A percentile compares a stretch with the other conserved stretches of the same genome.
These are phyloP conservation scores for Shargacucullia verbasci DNA, from an alignment of 2,888 invertebrate genomes.

Conservation along the genomic window DNA sequence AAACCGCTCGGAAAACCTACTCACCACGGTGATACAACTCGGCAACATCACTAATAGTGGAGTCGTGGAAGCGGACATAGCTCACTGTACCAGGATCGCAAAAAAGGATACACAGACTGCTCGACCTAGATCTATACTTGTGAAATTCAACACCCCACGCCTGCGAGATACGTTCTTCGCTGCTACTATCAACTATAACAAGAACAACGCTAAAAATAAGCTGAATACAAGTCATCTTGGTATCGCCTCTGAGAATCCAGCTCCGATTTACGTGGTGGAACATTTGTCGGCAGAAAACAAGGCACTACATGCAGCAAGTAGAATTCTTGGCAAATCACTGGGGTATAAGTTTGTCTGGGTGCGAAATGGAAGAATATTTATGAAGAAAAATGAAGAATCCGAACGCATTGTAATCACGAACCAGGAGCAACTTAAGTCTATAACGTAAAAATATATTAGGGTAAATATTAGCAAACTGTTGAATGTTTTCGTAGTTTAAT, in stretches of 20 bases:
- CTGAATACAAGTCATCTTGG: slow-evolving; percentile 5
- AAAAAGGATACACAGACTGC: slow-evolving; percentile 3
- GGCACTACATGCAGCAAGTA: slow-evolving; percentile 7
- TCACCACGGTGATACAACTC: not conserved
- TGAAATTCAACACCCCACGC: slow-evolving; percentile 9
- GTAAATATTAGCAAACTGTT: not conserved
- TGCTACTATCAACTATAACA: slow-evolving; percentile 3
- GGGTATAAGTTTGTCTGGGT: slow-evolving; percentile 32
- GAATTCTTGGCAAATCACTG: slow-evolving; percentile 13
- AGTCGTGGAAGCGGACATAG: not conserved
- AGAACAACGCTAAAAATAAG: slow-evolving; percentile 2
- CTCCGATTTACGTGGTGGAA: slow-evolving; percentile 6
- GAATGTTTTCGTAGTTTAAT: not conserved
- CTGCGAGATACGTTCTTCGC: slow-evolving; percentile 7
- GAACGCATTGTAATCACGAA: slow-evolving; percentile 8
- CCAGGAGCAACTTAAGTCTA: slow-evolving; percentile 3
- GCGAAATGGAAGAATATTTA: slow-evolving; percentile 27
- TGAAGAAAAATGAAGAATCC: slow-evolving; percentile 19
- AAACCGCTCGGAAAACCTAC: not conserved
- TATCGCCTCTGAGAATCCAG: not conserved
- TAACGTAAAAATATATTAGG: not conserved
- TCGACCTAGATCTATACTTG: slow-evolving; percentile 5
- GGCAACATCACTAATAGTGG: not conserved
- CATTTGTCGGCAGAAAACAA: slow-evolving; percentile 9
- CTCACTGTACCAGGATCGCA: slow-evolving; percentile 5